phyloP scores from a whole-genome alignment of 2,113 vertebrate species.

The Pterocles orientalis region DNA sequence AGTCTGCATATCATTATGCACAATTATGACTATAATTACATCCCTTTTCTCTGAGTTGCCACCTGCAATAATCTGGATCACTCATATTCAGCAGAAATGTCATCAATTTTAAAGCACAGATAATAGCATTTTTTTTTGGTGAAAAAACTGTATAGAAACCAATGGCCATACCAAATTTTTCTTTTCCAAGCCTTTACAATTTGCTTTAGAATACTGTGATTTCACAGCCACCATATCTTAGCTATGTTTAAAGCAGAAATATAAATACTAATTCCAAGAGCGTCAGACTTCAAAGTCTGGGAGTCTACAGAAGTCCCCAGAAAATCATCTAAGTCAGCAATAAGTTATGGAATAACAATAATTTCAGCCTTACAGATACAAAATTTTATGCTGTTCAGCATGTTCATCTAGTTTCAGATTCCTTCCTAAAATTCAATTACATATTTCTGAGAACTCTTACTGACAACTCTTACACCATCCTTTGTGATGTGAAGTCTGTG shows the following conservation, averaged over 20 bases:
- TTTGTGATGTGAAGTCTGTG: neutral
- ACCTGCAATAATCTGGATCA: neutral
- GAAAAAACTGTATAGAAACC: neutral
- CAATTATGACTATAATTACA: constrained; percentile 62
- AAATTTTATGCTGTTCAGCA: neutral
- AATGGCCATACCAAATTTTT: neutral
- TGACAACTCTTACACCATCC: neutral
- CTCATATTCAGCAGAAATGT: neutral
- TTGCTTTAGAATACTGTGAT: neutral
- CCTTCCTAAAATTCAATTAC: neutral
- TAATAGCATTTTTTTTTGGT: neutral
- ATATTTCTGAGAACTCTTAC: neutral
- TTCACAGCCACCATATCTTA: neutral
- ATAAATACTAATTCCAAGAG: neutral
- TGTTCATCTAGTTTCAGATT: neutral
- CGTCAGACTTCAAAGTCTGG: neutral
- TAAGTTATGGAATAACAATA: neutral
- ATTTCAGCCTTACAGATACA: neutral
- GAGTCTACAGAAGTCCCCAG: neutral
- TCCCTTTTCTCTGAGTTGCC: constrained; percentile 13
- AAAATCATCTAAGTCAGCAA: neutral
- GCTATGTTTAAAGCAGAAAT: neutral
- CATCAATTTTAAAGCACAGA: neutral
- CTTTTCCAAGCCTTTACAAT: neutral
- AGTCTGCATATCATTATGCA: constrained; percentile 39